Evolutionary conservation across 1,140 invertebrate species (phyloP).

Genomic region (Halictus rubicundus): DNA sequence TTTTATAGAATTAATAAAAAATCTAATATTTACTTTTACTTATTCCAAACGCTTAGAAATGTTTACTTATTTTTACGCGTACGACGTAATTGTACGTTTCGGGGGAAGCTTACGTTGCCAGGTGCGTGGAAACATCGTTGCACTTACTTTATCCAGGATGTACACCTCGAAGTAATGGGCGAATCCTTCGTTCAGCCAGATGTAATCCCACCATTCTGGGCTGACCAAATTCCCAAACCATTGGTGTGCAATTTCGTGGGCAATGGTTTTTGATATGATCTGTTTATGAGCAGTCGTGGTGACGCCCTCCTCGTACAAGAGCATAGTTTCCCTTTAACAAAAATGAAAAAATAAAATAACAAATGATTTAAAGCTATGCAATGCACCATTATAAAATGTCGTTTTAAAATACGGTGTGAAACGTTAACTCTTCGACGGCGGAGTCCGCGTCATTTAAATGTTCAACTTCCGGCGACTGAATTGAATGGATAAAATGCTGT

Average conservation of each 20-base stretch:
- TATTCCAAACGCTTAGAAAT: too few relatives aligned
- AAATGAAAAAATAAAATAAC: not conserved
- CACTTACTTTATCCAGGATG: constrained; percentile 80
- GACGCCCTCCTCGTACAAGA: constrained; percentile 81
- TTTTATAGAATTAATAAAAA: too few relatives aligned
- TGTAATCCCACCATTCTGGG: constrained; percentile 83
- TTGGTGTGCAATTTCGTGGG: constrained; percentile 85
- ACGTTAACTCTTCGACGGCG: too few relatives aligned
- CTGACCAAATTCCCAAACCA: constrained; percentile 85
- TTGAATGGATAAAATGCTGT: too few relatives aligned
- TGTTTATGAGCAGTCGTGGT: constrained; percentile 77
- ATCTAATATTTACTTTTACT: too few relatives aligned
- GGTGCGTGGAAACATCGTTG: too few relatives aligned
- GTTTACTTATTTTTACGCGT: too few relatives aligned
- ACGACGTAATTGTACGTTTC: too few relatives aligned
- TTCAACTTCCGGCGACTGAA: too few relatives aligned
- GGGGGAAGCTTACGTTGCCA: too few relatives aligned
- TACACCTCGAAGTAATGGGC: constrained; percentile 87
- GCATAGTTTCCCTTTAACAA: constrained; percentile 81
- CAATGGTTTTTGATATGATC: constrained; percentile 82
- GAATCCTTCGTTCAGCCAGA: constrained; percentile 88
- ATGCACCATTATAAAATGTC: not conserved
- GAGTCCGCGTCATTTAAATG: too few relatives aligned
- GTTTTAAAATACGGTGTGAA: too few relatives aligned
- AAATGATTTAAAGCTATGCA: not conserved